Conservation (phyloP, 53 echinoderm and acorn worm genomes). For the Astropecten irregularis region DNA sequence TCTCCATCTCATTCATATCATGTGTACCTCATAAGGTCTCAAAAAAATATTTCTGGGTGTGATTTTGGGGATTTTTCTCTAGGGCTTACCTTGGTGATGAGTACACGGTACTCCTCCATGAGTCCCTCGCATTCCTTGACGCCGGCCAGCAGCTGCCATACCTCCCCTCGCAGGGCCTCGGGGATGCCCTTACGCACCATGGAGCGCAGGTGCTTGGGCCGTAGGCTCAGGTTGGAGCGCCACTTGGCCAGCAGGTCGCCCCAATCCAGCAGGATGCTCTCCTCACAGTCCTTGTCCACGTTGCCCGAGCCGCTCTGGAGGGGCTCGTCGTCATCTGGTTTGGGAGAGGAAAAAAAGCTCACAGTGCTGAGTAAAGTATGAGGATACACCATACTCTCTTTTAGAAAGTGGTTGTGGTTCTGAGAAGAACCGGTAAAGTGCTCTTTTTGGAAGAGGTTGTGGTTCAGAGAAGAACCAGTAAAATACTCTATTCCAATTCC, state of each 20-base stretch:
- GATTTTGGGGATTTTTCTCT: no score
- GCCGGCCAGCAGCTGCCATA: conserved; percentile 96
- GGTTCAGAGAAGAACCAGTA: no score
- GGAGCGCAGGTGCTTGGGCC: conserved; percentile 85
- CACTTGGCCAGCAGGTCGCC: conserved; percentile 91
- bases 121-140: conserved; percentile 84
- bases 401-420: no score
- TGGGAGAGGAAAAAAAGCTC: no score
- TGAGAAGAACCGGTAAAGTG: no score
- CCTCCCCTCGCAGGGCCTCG: conserved; percentile 94
- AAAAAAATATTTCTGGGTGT: no score
- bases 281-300: conserved; percentile 95
- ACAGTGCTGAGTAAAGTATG: no score
- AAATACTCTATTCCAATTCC: no score
- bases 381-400: no score
- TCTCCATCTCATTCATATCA: no score
- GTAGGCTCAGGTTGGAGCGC: conserved; percentile 76
- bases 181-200: conserved; percentile 92
- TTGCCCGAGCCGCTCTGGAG: conserved; percentile 92
- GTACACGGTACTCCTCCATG: conserved; percentile 86
- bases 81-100: conserved; percentile 91
- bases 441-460: no score
- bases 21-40: no score
- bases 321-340: conserved; percentile 88
- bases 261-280: conserved; percentile 88